These are phyloP conservation scores for Glomeris maerens DNA, from an alignment of 1,140 invertebrate genomes.

Conservation along the genomic window DNA sequence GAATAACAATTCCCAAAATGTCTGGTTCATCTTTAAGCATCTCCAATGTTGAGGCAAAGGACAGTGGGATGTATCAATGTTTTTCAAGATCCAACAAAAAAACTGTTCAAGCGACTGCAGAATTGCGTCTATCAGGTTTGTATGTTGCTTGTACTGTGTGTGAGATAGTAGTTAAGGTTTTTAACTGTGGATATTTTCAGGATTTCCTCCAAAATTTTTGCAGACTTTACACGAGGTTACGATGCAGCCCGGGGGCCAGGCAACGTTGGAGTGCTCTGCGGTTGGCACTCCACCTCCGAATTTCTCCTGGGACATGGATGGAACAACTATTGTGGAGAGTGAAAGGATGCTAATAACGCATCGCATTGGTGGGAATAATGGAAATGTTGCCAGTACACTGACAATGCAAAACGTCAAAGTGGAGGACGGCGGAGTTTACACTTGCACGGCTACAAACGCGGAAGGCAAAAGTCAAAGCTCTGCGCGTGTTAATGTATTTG, in stretches of 20 bases:
- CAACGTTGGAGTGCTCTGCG: slow-evolving; percentile 65
- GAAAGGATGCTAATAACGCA: slow-evolving; percentile 24
- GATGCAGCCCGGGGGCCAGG: slow-evolving; percentile 66
- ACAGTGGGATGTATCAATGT: slow-evolving; percentile 45
- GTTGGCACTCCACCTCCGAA: slow-evolving; percentile 89
- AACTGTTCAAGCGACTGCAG: slow-evolving; percentile 28
- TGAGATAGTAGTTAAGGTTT: not conserved
- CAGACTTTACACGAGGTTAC: slow-evolving; percentile 10
- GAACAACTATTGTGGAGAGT: slow-evolving; percentile 32
- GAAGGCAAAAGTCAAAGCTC: slow-evolving; percentile 46
- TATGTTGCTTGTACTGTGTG: not conserved
- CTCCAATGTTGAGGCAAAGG: slow-evolving; percentile 22
- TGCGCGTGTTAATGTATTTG: slow-evolving; percentile 69
- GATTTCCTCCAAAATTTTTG: slow-evolving; percentile 5
- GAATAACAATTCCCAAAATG: not conserved
- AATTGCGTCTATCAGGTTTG: slow-evolving; percentile 31
- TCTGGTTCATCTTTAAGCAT: slow-evolving; percentile 16
- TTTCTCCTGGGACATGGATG: slow-evolving; percentile 87
- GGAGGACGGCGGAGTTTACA: slow-evolving; percentile 37
- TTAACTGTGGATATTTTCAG: not conserved
- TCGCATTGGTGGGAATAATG: slow-evolving; percentile 17
- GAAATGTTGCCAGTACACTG: slow-evolving; percentile 37
- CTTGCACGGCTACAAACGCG: slow-evolving; percentile 33
- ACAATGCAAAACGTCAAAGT: slow-evolving; percentile 38
- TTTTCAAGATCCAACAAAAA: slow-evolving; percentile 25